Evolutionary conservation across 2,797 vertebrate genomes (phyloP).

Genomic region (Phaenicophaeus curvirostris): DNA sequence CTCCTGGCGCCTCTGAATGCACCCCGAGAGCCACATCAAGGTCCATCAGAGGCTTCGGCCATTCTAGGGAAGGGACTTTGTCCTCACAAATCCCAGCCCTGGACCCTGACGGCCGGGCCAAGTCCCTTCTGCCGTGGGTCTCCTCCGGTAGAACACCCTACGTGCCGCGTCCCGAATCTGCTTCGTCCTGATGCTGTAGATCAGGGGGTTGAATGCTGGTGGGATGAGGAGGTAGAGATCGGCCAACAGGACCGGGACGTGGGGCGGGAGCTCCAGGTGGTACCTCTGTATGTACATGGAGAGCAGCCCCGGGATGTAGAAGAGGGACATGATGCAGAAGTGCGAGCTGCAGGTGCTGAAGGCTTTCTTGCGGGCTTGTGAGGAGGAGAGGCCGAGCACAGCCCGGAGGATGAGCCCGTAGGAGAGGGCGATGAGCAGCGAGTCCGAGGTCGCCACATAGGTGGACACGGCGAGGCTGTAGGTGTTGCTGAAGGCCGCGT

Average conservation of each 20-base stretch:
- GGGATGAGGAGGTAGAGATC: conserved; percentile 62
- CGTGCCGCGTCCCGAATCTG: conserved; percentile 46
- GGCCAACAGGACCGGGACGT: conserved; percentile 55
- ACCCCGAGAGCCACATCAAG: not conserved
- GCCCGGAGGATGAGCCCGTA: conserved; percentile 54
- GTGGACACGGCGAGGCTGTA: conserved; percentile 53
- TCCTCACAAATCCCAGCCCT: not conserved
- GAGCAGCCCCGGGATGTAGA: conserved; percentile 62
- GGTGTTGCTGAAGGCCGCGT: conserved; percentile 4
- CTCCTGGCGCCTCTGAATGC: not conserved
- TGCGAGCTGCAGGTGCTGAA: conserved; percentile 69
- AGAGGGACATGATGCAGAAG: conserved; percentile 58
- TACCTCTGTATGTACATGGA: conserved; percentile 57
- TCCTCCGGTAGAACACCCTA: not conserved
- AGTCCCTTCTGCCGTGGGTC: not conserved
- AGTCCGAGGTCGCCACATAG: conserved; percentile 34
- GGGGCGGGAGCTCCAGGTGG: conserved; percentile 32
- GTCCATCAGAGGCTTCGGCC: not conserved
- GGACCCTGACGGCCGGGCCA: not conserved
- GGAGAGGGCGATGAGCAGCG: conserved; percentile 46
- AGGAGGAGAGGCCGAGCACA: conserved; percentile 55
- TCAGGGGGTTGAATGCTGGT: conserved; percentile 69
- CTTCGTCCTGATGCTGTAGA: conserved; percentile 68
- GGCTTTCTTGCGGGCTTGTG: conserved; percentile 50
- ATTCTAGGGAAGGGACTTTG: not conserved